These are phyloP conservation scores for Arctia plantaginis DNA, from an alignment of 2,888 invertebrate species.

Conservation along the genomic window DNA sequence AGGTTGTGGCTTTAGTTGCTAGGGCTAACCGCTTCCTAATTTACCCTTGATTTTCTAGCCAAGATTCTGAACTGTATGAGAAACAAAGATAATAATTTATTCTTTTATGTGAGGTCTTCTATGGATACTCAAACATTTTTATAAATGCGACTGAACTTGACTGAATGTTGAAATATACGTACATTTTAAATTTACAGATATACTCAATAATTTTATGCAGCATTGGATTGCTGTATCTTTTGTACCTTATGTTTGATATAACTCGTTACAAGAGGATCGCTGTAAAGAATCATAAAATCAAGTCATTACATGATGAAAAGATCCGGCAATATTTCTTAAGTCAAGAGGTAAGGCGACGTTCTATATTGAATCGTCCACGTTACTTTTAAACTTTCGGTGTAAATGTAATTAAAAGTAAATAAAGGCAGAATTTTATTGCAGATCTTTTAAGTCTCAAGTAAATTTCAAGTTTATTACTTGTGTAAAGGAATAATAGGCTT, in stretches of 20 bases:
- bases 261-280: constrained; percentile 84
- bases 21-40: background rate
- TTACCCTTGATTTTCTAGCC: background rate
- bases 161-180: background rate
- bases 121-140: background rate
- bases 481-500: background rate
- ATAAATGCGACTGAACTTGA: background rate
- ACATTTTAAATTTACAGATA: constrained; percentile 77
- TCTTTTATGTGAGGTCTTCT: background rate
- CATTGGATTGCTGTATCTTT: constrained; percentile 87
- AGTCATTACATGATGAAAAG: constrained; percentile 70
- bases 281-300: constrained; percentile 77
- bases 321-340: constrained; percentile 76
- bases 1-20: background rate
- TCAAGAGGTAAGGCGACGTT: constrained; percentile 69
- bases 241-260: constrained; percentile 88
- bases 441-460: background rate
- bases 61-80: background rate
- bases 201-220: constrained; percentile 87
- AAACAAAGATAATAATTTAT: background rate
- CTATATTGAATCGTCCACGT: background rate
- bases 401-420: background rate
- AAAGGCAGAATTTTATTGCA: too few relatives aligned
- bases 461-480: background rate
- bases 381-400: background rate